Evolutionary conservation across 2,888 invertebrate species (phyloP).

Genomic region (Malacosoma neustria): DNA sequence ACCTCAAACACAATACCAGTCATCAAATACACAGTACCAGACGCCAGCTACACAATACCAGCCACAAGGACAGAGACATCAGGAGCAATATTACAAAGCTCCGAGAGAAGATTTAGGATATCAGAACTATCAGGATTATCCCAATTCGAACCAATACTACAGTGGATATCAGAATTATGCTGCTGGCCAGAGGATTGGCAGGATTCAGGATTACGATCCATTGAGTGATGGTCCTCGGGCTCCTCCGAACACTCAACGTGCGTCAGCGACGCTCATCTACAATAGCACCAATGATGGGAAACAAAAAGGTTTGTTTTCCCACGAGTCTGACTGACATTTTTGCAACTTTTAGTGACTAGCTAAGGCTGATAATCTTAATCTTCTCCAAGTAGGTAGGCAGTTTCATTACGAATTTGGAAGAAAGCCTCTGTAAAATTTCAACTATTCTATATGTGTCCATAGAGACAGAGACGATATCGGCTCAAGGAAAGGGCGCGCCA

Average conservation of each 20-base stretch:
- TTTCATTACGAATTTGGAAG: too few relatives aligned
- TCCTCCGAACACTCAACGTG: conserved; percentile 83
- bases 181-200: conserved; percentile 73
- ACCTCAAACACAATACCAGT: conserved; percentile 5
- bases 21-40: conserved; percentile 1
- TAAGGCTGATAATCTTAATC: too few relatives aligned
- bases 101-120: conserved; percentile 18
- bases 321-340: background rate
- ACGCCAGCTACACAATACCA: conserved; percentile 9
- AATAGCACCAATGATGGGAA: conserved; percentile 70
- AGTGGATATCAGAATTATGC: conserved; percentile 33
- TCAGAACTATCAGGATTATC: conserved; percentile 42
- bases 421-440: too few relatives aligned
- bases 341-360: too few relatives aligned
- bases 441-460: too few relatives aligned
- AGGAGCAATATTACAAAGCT: conserved; percentile 18
- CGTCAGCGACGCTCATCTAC: conserved; percentile 89
- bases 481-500: too few relatives aligned
- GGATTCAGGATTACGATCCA: conserved; percentile 89
- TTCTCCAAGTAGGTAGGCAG: too few relatives aligned
- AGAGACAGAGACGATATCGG: too few relatives aligned
- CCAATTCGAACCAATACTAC: conserved; percentile 29
- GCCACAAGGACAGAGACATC: conserved; percentile 17
- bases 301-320: conserved; percentile 49
- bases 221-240: conserved; percentile 80